Evolutionary conservation across 2,888 invertebrate genomes (phyloP).

Genomic region (Harpalus rubripes): DNA sequence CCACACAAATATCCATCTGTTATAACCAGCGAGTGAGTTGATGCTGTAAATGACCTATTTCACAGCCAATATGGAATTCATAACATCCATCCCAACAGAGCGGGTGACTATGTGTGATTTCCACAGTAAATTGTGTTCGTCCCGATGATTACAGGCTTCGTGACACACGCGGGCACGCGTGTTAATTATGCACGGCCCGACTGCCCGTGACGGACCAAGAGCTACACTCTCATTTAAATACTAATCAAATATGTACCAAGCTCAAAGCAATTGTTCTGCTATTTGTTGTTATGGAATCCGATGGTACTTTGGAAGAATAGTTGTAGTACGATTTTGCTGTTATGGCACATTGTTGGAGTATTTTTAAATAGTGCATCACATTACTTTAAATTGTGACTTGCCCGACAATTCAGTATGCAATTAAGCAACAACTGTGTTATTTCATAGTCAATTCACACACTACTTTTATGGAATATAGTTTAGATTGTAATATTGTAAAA

Average conservation of each 20-base stretch:
- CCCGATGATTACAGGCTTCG: slow-evolving; percentile 56
- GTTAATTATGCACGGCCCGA: slow-evolving; percentile 40
- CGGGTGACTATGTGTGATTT: slow-evolving; percentile 56
- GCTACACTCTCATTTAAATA: slow-evolving; percentile 44
- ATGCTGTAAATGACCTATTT: slow-evolving; percentile 65
- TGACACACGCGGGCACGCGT: slow-evolving; percentile 43
- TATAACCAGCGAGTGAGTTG: slow-evolving; percentile 47
- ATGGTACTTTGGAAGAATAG: slow-evolving; percentile 21
- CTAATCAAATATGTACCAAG: slow-evolving; percentile 46
- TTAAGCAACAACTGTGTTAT: neutral
- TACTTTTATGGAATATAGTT: too few relatives aligned
- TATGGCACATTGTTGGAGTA: slow-evolving; percentile 8
- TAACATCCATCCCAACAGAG: slow-evolving; percentile 57
- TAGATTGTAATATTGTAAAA: slow-evolving; percentile 35
- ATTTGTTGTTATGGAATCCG: slow-evolving; percentile 32
- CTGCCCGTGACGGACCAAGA: slow-evolving; percentile 48
- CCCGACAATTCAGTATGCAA: too few relatives aligned
- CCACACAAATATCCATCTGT: slow-evolving; percentile 12
- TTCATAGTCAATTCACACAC: neutral
- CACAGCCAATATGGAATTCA: slow-evolving; percentile 66
- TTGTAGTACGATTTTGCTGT: slow-evolving; percentile 5
- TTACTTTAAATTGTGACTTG: slow-evolving; percentile 6
- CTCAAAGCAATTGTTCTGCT: slow-evolving; percentile 37
- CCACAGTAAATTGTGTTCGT: slow-evolving; percentile 62
- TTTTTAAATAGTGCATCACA: slow-evolving; percentile 38